phyloP scores from a whole-genome alignment of 2,888 invertebrate genomes.

The Drosophila mayaguana region DNA sequence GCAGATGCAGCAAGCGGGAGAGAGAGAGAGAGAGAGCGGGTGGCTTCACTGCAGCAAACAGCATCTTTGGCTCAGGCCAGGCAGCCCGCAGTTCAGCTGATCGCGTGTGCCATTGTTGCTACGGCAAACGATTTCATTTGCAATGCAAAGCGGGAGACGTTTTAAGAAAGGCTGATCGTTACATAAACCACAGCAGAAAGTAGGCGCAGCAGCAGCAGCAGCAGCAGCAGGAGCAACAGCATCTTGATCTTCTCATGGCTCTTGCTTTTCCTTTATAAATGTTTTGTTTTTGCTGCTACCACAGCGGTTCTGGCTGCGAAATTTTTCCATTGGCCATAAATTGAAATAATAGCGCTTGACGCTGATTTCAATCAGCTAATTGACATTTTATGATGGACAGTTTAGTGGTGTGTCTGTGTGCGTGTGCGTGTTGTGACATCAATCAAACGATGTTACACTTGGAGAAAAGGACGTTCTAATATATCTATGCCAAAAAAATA shows the following conservation, averaged over 20 bases:
- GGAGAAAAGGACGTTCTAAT: neutral
- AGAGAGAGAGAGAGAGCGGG: neutral
- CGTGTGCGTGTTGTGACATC: conserved; percentile 25
- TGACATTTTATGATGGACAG: conserved; percentile 76
- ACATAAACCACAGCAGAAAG: conserved; percentile 70
- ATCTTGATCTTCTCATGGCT: conserved; percentile 68
- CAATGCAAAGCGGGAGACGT: conserved; percentile 59
- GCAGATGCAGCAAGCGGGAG: conserved; percentile 1
- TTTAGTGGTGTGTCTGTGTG: conserved; percentile 13
- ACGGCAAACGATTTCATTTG: conserved; percentile 57
- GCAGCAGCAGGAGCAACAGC: conserved; percentile 14
- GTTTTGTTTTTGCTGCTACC: neutral
- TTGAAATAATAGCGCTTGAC: conserved; percentile 66
- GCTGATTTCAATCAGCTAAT: conserved; percentile 75
- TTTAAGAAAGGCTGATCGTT: conserved; percentile 66
- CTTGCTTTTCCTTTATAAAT: conserved; percentile 19
- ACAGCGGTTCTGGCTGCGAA: conserved; percentile 21
- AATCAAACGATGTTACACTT: conserved; percentile 28
- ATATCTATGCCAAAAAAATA: too few species aligned
- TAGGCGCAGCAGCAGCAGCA: conserved; percentile 44
- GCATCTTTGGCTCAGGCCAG: conserved; percentile 2
- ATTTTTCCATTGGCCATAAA: conserved; percentile 68
- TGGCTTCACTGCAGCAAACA: neutral
- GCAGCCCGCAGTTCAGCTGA: conserved; percentile 11
- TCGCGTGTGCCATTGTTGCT: conserved; percentile 59